Conservation (phyloP, 2,888 invertebrate species). For the Maniola hyperantus region DNA sequence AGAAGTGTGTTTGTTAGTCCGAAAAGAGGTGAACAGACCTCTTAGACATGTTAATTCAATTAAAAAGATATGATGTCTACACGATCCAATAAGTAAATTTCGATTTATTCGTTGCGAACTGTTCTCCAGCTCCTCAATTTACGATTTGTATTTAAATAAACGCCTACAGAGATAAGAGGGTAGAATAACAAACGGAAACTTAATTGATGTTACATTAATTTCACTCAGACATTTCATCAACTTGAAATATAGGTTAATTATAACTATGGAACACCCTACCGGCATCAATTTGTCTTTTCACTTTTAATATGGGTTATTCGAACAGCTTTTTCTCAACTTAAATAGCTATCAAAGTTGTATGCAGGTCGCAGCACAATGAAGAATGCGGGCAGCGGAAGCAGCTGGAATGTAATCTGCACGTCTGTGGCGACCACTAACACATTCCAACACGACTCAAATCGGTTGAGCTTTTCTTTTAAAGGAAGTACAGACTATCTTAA, state of each 20-base stretch:
- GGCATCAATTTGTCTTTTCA: too few species aligned
- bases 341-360: background rate
- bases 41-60: too few species aligned
- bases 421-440: slow-evolving; percentile 5
- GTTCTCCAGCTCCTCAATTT: slow-evolving; percentile 35
- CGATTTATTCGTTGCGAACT: slow-evolving; percentile 41
- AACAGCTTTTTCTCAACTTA: background rate
- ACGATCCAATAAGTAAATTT: slow-evolving; percentile 41
- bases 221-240: slow-evolving; percentile 1
- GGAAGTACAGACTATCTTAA: background rate
- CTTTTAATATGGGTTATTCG: too few species aligned
- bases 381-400: slow-evolving; percentile 9
- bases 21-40: too few species aligned
- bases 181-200: slow-evolving; percentile 16
- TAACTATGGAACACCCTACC: too few species aligned
- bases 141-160: slow-evolving; percentile 38
- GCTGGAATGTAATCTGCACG: slow-evolving; percentile 24
- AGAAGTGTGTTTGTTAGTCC: too few species aligned
- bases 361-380: background rate
- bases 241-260: too few species aligned
- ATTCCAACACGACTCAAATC: slow-evolving; percentile 16
- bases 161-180: slow-evolving; percentile 28
- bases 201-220: slow-evolving; percentile 28
- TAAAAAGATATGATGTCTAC: too few species aligned
- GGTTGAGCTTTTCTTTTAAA: background rate